Evolutionary conservation across 2,113 vertebrate species (phyloP), one percentile per base, ranked within the genome.

Genomic region (Rhinoderma darwinii): DNA sequence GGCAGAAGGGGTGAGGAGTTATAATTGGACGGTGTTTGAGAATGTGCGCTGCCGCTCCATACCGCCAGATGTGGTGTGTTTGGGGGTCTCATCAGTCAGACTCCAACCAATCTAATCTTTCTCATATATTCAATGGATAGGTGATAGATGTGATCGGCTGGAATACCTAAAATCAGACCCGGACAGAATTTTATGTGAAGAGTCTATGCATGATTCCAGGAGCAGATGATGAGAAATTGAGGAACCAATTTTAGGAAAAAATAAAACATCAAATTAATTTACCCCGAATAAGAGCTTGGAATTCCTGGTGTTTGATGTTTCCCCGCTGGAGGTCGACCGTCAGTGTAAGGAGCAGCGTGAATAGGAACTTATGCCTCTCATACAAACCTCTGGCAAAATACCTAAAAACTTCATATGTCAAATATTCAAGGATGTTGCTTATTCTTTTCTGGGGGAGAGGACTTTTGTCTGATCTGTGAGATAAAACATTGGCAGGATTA

Each of bases 281-380:
- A 99, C 97, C 98, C 97, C 99, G 99, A 91, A 99, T 96, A 81
- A 99, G 93, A 0, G 95, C 98, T 89, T 97, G 94, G 88, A 99
- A 99, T 91, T 99, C 97, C 61, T 98, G 94, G 0, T 97, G 97
- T 85, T 96, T 97, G 88, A 99, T 92, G 72, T 88, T 93, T 89
- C 92, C 95, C 90, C 95, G 96, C 90, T 99, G 97, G 90, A 99
- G 96, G 93, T 99, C 97, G 4, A 99, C 97, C 94, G 98, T 99
- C 43, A 99, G 91, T 0, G 98, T 95, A 86, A 99, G 93, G 82
- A 99, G 90, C 83, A 99, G 91, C 0, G 97, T 97, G 91, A 99
- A 99, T 37, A 99, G 94, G 89, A 99, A 98, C 89, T 97, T 98
- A 92, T 99, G 98, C 83, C 97, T 96, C 63, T 99, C 98, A 0